A percentile compares a stretch with the other conserved stretches of the same genome.
phyloP scores from a whole-genome alignment of 2,113 vertebrate species.

The Numida meleagris region DNA sequence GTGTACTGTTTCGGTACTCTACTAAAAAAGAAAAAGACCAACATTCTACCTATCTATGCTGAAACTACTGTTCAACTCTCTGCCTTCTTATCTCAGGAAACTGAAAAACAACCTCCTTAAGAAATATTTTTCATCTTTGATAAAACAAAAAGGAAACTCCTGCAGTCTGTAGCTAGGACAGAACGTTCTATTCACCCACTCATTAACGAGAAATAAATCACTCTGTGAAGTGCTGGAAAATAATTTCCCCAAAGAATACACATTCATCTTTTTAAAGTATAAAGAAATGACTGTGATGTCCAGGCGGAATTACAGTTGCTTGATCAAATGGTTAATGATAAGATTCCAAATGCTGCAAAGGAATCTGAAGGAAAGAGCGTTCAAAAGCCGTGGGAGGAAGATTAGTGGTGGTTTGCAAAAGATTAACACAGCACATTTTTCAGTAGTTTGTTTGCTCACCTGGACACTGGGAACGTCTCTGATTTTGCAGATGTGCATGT shows the following conservation, averaged over 20 bases:
- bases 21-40: not conserved
- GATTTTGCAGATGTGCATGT: not conserved
- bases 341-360: not conserved
- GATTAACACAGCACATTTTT: conserved; percentile 3
- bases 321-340: not conserved
- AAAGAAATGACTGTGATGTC: not conserved
- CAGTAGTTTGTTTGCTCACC: not conserved
- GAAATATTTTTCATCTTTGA: not conserved
- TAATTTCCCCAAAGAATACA: conserved; percentile 7
- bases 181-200: conserved; percentile 25
- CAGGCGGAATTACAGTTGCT: not conserved
- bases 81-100: not conserved
- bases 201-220: conserved; percentile 37
- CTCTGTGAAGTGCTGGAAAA: not conserved
- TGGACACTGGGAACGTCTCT: not conserved
- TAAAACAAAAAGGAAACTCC: conserved; percentile 1
- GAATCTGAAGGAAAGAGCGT: not conserved
- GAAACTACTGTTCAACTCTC: not conserved
- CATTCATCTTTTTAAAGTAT: conserved; percentile 23
- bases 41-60: not conserved
- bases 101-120: not conserved
- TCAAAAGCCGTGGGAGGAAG: conserved; percentile 7
- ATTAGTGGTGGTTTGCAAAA: not conserved
- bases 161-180: not conserved
- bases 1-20: not conserved